Conservation (phyloP, 2,888 invertebrate genomes). For the Agrochola circellaris region DNA sequence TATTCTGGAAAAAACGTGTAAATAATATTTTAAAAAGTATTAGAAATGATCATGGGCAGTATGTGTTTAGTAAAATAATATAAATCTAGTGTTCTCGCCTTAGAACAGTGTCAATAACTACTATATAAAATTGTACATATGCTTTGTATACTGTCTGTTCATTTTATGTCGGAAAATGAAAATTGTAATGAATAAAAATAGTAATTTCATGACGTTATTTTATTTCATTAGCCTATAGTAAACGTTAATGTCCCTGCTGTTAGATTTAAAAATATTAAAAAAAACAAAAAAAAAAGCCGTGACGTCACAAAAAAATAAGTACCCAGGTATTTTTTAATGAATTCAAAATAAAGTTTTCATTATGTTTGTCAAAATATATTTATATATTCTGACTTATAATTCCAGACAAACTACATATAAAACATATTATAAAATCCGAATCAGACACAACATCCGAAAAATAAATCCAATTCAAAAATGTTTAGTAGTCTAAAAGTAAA, state of each 20-base stretch:
- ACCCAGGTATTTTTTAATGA: too few species aligned
- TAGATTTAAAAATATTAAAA: background rate
- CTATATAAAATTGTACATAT: constrained; percentile 74
- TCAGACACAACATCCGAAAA: background rate
- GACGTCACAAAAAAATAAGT: background rate
- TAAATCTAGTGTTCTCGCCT: constrained; percentile 73
- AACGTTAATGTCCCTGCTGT: background rate
- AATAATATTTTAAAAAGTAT: constrained; percentile 43
- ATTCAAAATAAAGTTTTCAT: background rate
- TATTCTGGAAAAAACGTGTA: constrained; percentile 40
- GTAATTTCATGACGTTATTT: constrained; percentile 60
- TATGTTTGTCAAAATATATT: background rate
- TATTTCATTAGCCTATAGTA: constrained; percentile 18
- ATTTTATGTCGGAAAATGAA: constrained; percentile 70
- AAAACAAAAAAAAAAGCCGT: background rate
- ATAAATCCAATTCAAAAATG: constrained; percentile 4
- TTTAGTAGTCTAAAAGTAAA: constrained; percentile 15
- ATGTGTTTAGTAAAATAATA: constrained; percentile 52
- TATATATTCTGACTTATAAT: background rate
- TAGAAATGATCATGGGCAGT: constrained; percentile 43
- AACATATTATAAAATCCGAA: background rate
- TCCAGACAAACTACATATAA: background rate
- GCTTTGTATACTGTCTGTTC: constrained; percentile 80
- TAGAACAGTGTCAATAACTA: constrained; percentile 80
- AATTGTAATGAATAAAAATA: constrained; percentile 75